phyloP scores from a whole-genome alignment of 2,797 vertebrate species.

The Odontamblyopus lacepedii region DNA sequence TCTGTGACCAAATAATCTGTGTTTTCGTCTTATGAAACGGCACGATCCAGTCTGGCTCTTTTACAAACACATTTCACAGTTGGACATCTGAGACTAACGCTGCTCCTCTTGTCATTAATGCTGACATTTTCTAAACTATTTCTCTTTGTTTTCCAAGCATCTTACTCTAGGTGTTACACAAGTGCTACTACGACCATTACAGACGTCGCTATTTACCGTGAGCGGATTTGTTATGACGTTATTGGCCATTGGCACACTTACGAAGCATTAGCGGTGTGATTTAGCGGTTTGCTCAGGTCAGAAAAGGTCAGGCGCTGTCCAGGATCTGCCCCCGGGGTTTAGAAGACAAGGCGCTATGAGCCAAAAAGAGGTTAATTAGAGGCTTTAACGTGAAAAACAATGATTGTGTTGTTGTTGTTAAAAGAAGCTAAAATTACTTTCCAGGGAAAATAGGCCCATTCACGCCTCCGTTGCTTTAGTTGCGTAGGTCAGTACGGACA shows the following conservation, averaged over 20 bases:
- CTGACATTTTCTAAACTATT: slow-evolving; percentile 37
- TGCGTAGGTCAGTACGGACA: neutral
- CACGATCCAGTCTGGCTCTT: slow-evolving; percentile 1
- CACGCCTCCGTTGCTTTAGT: neutral
- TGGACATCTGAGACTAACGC: slow-evolving; percentile 7
- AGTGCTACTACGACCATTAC: neutral
- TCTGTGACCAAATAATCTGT: neutral
- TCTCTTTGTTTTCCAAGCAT: slow-evolving; percentile 13
- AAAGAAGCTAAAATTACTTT: slow-evolving; percentile 17
- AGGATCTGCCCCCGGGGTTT: slow-evolving; percentile 26
- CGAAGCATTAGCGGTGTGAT: slow-evolving; percentile 25
- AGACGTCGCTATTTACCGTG: neutral
- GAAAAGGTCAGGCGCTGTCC: slow-evolving; percentile 21
- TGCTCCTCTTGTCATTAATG: slow-evolving; percentile 19
- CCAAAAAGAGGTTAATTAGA: slow-evolving; percentile 27
- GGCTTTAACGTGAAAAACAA: slow-evolving; percentile 51
- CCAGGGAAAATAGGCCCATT: slow-evolving; percentile 16
- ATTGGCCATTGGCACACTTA: slow-evolving; percentile 18
- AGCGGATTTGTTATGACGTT: slow-evolving; percentile 14
- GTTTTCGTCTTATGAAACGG: neutral
- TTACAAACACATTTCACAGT: neutral
- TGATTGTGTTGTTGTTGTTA: slow-evolving; percentile 34
- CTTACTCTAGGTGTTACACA: neutral
- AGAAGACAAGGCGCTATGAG: slow-evolving; percentile 8
- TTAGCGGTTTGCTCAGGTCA: slow-evolving; percentile 11